Evolutionary conservation across 2,797 vertebrate species (phyloP).

Genomic region (Oryzias sinensis): DNA sequence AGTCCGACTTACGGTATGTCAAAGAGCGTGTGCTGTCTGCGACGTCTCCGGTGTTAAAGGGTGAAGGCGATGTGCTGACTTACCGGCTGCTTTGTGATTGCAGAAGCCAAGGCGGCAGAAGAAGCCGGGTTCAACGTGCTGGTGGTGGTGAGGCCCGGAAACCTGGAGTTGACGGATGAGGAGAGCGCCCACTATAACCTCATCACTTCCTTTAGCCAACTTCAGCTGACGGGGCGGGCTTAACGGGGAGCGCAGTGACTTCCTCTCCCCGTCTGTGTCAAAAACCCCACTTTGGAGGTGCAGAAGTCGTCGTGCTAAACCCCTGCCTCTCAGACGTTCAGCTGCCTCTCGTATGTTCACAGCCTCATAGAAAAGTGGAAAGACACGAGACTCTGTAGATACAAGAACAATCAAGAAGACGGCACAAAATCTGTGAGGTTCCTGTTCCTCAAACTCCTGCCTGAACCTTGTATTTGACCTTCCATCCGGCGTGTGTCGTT

Average conservation of each 20-base stretch:
- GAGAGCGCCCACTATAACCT: constrained; percentile 86
- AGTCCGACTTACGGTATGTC: too few relatives aligned
- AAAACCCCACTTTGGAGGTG: constrained; percentile 5
- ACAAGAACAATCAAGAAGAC: constrained; percentile 9
- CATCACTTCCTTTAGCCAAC: constrained; percentile 87
- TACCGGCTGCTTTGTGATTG: constrained; percentile 5
- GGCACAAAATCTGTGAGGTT: constrained; percentile 28
- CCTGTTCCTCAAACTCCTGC: constrained; percentile 38
- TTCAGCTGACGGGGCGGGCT: constrained; percentile 75
- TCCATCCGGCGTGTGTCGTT: constrained; percentile 12
- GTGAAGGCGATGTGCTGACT: neutral
- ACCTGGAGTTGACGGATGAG: constrained; percentile 90
- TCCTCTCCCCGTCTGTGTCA: constrained; percentile 4
- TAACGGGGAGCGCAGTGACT: constrained; percentile 36
- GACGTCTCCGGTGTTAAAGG: too few relatives aligned
- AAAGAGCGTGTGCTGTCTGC: too few relatives aligned
- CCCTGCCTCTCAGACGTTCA: neutral
- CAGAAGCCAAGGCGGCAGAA: constrained; percentile 94
- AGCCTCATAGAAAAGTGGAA: neutral
- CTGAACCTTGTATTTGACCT: constrained; percentile 18
- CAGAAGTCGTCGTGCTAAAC: neutral
- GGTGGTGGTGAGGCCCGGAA: constrained; percentile 90
- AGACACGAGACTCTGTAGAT: constrained; percentile 11
- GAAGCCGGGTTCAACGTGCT: constrained; percentile 86
- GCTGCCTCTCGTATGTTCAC: too few relatives aligned